Conservation (phyloP, 92 coral and sea anemone genomes). For the Parazoanthus atlanticus region DNA sequence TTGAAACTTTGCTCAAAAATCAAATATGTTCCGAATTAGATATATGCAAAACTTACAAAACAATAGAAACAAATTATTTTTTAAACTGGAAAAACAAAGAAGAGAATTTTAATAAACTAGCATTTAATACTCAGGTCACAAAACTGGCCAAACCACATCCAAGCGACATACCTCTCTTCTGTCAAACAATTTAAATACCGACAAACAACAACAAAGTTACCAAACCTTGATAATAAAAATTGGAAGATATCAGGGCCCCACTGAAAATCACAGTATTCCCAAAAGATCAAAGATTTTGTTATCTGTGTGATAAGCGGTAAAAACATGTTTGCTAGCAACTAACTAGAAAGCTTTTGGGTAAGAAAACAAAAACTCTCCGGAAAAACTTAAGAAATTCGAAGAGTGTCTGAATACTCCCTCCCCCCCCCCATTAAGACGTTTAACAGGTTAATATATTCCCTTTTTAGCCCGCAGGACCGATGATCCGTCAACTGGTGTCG, state of each 20-base stretch:
- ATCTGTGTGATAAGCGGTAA: neutral
- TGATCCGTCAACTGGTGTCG: constrained; percentile 9
- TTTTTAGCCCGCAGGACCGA: constrained; percentile 4
- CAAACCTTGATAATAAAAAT: too few relatives aligned
- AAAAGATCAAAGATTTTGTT: constrained; percentile 14
- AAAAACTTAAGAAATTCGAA: too few relatives aligned
- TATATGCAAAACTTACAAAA: constrained; percentile 22
- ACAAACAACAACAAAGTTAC: too few relatives aligned
- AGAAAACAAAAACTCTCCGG: too few relatives aligned
- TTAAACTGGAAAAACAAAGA: neutral
- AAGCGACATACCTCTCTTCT: constrained; percentile 16
- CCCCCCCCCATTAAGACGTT: too few relatives aligned
- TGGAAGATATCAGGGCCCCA: too few relatives aligned
- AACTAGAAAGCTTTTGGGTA: too few relatives aligned
- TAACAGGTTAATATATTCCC: too few relatives aligned
- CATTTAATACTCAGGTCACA: constrained; percentile 11
- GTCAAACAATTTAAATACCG: too few relatives aligned
- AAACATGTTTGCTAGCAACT: too few relatives aligned
- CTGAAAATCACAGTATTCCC: too few relatives aligned
- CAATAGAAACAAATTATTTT: constrained; percentile 7
- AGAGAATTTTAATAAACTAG: constrained; percentile 8
- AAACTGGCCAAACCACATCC: constrained; percentile 1
- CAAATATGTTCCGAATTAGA: constrained; percentile 15
- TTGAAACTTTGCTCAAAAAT: neutral
- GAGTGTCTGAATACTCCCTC: too few relatives aligned